Evolutionary conservation across 2,113 vertebrate genomes (phyloP), one percentile per base, ranked within the genome.

Genomic region (Ceyx margarethae): DNA sequence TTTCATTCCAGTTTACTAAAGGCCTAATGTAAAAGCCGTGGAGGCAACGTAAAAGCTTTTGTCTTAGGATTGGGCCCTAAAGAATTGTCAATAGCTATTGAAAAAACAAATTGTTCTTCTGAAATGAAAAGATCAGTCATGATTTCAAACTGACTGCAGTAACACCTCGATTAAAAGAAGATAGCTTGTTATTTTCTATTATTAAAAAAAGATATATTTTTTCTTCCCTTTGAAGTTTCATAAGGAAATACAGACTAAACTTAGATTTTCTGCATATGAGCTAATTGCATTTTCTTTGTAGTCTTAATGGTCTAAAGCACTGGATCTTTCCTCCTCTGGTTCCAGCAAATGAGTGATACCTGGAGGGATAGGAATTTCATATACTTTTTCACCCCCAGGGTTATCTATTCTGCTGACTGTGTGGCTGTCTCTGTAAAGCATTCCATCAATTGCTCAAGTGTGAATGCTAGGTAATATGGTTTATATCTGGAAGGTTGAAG

Each of bases 401-500:
- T 91, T 91, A 64, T 85, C 86, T 85, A 6, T 89, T 93, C 81
- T 92, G 89, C 91, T 95, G 94, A 91, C 89, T 95, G 78, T 56
- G 50, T 79, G 67, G 37, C 83, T 85, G 74, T 92, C 77, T 88
- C 60, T 94, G 78, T 85, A 79, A 93, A 82, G 62, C 33, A 51
- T 95, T 89, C 84, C 71, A 57, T 89, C 94, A 96, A 46, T 80
- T 93, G 89, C 71, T 94, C 87, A 85, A 93, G 91, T 94, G 91
- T 92, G 94, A 94, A 82, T 96, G 94, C 64, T 79, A 22, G 80
- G 67, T 76, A 95, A 93, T 95, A 93, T 85, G 58, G 85, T 95
- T 94, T 89, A 74, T 94, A 80, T 94, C 87, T 96, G 89, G 87
- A 79, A 95, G 74, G 84, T 28, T 95, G 87, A 93, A 94, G 60